These are phyloP conservation scores for Marasmarcha lunaedactyla DNA, from an alignment of 2,888 invertebrate genomes.

Conservation along the genomic window DNA sequence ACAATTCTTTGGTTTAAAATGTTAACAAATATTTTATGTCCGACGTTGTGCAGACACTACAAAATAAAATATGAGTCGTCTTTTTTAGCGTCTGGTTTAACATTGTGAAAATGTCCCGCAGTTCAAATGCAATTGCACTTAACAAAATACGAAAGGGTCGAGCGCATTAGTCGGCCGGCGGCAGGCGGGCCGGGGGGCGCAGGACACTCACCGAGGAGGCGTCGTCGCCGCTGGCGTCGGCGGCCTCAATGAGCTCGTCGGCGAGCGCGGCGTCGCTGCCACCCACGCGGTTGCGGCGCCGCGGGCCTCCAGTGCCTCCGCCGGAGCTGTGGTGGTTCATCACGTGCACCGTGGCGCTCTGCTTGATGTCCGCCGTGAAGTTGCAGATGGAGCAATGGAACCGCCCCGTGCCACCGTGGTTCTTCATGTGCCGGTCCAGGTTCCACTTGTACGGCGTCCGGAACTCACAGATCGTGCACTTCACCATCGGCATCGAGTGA, in stretches of 20 bases:
- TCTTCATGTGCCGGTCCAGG: slow-evolving; percentile 92
- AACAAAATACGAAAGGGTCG: too few species aligned
- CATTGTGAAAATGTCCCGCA: too few species aligned
- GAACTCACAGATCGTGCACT: slow-evolving; percentile 94
- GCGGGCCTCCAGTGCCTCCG: slow-evolving; percentile 71
- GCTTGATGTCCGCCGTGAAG: slow-evolving; percentile 92
- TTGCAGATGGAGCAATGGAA: slow-evolving; percentile 89
- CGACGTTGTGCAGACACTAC: too few species aligned
- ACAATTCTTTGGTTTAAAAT: too few species aligned
- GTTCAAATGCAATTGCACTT: too few species aligned
- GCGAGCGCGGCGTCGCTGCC: slow-evolving; percentile 72
- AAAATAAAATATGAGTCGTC: too few species aligned
- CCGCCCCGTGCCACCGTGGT: slow-evolving; percentile 88
- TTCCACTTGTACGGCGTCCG: slow-evolving; percentile 94
- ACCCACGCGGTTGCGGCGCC: slow-evolving; percentile 81
- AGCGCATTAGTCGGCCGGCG: too few species aligned
- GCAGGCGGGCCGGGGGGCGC: too few species aligned
- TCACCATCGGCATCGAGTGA: slow-evolving; percentile 94
- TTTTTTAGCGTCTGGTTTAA: too few species aligned
- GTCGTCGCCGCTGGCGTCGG: slow-evolving; percentile 61
- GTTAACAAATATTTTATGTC: too few species aligned
- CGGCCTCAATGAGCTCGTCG: slow-evolving; percentile 41
- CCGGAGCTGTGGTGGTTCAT: slow-evolving; percentile 91
- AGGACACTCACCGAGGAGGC: slow-evolving; percentile 49
- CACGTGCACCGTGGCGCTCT: slow-evolving; percentile 91